phyloP scores from a whole-genome alignment of 2,888 invertebrate species.

The Cantharis nigra region DNA sequence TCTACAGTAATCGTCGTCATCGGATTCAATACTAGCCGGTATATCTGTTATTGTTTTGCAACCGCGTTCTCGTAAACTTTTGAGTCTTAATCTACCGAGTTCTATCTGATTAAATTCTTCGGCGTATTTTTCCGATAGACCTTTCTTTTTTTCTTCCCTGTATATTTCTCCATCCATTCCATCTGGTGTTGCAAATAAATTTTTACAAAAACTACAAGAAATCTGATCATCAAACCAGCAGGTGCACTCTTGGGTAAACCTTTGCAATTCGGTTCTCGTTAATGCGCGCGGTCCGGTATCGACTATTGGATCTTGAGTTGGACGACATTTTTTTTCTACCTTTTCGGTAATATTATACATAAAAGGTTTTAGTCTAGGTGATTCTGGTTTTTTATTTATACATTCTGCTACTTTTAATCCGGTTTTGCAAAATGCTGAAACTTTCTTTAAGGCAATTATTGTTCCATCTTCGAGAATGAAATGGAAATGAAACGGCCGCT shows the following conservation, averaged over 20 bases:
- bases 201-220: too few species aligned
- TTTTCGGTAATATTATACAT: background rate
- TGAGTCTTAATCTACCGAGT: background rate
- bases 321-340: too few species aligned
- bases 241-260: too few species aligned
- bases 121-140: background rate
- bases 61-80: background rate
- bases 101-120: background rate
- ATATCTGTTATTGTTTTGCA: background rate
- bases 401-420: background rate
- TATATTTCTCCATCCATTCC: too few species aligned
- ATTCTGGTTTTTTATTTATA: background rate
- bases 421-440: background rate
- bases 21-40: background rate
- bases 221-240: too few species aligned
- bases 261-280: background rate
- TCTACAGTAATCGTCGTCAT: background rate
- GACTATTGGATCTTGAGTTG: background rate
- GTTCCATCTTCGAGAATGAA: background rate
- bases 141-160: background rate
- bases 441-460: background rate
- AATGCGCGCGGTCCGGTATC: background rate
- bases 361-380: background rate
- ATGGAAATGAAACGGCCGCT: background rate
- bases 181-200: too few species aligned